Evolutionary conservation across 2,113 vertebrate genomes (phyloP).

Genomic region (Labrus mixtus): DNA sequence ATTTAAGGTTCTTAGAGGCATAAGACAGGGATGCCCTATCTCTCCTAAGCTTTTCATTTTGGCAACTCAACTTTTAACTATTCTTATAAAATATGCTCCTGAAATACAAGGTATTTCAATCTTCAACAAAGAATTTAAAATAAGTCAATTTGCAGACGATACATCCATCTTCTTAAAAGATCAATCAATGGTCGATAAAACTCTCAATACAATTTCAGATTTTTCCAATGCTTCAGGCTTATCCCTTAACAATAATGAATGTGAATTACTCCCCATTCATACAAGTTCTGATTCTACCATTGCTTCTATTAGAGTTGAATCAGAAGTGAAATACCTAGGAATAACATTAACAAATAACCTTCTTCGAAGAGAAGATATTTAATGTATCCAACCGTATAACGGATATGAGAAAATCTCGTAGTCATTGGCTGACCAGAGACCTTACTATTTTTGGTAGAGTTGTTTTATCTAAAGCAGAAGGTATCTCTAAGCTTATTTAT

Average conservation of each 20-base stretch:
- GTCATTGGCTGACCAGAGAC: neutral
- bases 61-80: too few relatives aligned
- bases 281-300: neutral
- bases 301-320: neutral
- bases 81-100: too few relatives aligned
- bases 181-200: too few relatives aligned
- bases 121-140: too few relatives aligned
- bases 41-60: too few relatives aligned
- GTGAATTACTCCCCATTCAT: slow-evolving; percentile 2
- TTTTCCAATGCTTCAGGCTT: too few relatives aligned
- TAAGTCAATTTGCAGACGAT: neutral
- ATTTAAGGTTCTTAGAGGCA: too few relatives aligned
- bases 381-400: neutral
- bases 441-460: neutral
- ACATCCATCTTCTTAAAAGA: too few relatives aligned
- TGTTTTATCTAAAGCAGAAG: neutral
- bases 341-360: neutral
- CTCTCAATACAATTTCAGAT: too few relatives aligned
- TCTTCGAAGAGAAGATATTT: neutral
- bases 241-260: neutral
- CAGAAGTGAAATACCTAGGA: neutral
- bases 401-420: neutral
- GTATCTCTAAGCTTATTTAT: neutral
- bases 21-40: too few relatives aligned
- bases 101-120: too few relatives aligned